phyloP scores from a whole-genome alignment of 2,113 vertebrate species.

The Limnothrissa miodon region DNA sequence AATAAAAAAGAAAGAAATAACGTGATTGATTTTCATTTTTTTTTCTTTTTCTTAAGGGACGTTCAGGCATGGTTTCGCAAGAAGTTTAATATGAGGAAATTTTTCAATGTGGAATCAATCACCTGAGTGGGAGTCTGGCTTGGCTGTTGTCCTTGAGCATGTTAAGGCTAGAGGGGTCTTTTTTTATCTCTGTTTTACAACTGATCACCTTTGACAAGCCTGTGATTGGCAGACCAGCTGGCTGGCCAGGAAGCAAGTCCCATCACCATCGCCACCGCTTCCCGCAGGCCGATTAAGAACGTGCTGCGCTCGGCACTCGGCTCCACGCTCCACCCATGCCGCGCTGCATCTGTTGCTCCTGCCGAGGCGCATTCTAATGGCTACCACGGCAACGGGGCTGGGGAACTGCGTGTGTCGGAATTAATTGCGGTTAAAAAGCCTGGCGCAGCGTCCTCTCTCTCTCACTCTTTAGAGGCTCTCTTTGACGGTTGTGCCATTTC shows the following conservation, averaged over 20 bases:
- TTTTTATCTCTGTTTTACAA: neutral
- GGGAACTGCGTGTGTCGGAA: neutral
- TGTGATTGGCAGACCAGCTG: constrained; percentile 31
- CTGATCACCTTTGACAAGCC: constrained; percentile 38
- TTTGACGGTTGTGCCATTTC: neutral
- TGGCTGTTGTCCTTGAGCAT: neutral
- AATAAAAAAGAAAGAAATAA: neutral
- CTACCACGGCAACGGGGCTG: neutral
- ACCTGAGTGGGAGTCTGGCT: neutral
- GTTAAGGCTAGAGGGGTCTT: constrained; percentile 13
- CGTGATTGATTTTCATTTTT: neutral
- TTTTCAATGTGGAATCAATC: neutral
- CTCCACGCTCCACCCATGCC: neutral
- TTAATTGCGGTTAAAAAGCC: neutral
- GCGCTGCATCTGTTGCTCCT: neutral
- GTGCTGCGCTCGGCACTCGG: too few relatives aligned
- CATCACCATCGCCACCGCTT: neutral
- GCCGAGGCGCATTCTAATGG: neutral
- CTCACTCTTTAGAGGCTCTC: neutral
- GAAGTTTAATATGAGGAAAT: neutral
- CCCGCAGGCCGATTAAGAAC: constrained; percentile 21
- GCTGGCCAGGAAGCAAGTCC: constrained; percentile 23
- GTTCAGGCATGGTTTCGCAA: neutral
- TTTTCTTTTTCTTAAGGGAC: neutral
- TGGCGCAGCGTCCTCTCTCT: neutral